phyloP scores from a whole-genome alignment of 2,797 vertebrate genomes.

The Alcedo quadribrachys region DNA sequence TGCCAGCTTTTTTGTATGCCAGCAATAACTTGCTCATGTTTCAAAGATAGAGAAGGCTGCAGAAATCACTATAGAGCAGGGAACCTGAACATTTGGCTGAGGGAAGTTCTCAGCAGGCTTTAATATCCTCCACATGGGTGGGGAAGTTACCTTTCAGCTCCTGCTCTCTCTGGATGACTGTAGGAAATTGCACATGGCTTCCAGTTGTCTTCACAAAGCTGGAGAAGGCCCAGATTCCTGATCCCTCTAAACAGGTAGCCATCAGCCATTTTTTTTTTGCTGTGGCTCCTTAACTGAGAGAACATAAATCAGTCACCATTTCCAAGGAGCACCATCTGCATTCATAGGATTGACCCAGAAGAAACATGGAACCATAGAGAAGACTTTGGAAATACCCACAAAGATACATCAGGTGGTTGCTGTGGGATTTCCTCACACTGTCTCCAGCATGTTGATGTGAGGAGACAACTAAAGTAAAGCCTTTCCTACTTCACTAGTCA shows the following conservation, averaged over 20 bases:
- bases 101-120: conserved; percentile 18
- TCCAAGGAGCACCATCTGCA: neutral
- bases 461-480: neutral
- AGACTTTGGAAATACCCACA: neutral
- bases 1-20: conserved; percentile 42
- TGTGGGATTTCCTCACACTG: neutral
- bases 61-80: conserved; percentile 3
- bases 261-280: neutral
- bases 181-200: neutral
- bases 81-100: neutral
- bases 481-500: neutral
- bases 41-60: conserved; percentile 10
- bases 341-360: neutral
- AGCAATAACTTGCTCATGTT: conserved; percentile 41
- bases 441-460: accelerated
- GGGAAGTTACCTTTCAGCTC: neutral
- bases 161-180: neutral
- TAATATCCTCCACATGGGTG: neutral
- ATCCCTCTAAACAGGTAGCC: neutral
- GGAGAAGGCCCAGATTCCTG: neutral
- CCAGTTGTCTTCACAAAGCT: neutral
- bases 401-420: neutral
- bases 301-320: neutral
- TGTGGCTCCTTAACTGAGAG: neutral
- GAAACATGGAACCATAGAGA: accelerated